A percentile compares a stretch with the other conserved stretches of the same genome.
Evolutionary conservation across 2,797 vertebrate genomes (phyloP).

Genomic region (Hephaestus fuliginosus): DNA sequence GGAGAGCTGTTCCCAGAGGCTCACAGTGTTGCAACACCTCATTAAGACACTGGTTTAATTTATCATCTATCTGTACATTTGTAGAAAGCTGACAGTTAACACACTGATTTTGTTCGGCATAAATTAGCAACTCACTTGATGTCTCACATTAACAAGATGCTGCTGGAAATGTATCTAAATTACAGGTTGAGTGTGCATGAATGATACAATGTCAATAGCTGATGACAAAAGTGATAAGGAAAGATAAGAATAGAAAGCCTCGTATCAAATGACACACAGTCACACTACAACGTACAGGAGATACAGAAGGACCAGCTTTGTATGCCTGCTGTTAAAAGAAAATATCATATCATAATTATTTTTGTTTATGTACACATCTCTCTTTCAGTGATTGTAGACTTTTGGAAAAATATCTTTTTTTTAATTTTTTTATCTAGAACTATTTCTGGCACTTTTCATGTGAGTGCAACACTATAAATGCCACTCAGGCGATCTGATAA

Average conservation of each 20-base stretch:
- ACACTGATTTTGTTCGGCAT: neutral
- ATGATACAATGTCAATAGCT: neutral
- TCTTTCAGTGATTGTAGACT: neutral
- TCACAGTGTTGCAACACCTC: neutral
- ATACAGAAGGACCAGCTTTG: neutral
- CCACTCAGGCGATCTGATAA: neutral
- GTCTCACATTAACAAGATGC: neutral
- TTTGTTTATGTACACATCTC: neutral
- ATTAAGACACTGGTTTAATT: neutral
- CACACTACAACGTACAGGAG: too few relatives aligned
- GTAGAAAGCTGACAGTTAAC: neutral
- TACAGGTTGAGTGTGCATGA: neutral
- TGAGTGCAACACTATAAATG: neutral
- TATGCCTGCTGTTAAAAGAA: neutral
- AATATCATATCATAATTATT: neutral
- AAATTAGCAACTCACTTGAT: conserved; percentile 7
- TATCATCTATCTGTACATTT: neutral
- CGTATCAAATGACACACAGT: too few relatives aligned
- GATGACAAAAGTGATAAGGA: too few relatives aligned
- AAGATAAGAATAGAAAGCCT: too few relatives aligned
- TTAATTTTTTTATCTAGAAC: neutral
- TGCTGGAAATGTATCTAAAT: conserved; percentile 12
- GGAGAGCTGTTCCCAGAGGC: neutral
- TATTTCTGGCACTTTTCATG: neutral
- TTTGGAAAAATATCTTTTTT: too few relatives aligned